Base-by-base conservation (phyloP, 2,113 vertebrate species). In the Jaculus jaculus region DNA sequence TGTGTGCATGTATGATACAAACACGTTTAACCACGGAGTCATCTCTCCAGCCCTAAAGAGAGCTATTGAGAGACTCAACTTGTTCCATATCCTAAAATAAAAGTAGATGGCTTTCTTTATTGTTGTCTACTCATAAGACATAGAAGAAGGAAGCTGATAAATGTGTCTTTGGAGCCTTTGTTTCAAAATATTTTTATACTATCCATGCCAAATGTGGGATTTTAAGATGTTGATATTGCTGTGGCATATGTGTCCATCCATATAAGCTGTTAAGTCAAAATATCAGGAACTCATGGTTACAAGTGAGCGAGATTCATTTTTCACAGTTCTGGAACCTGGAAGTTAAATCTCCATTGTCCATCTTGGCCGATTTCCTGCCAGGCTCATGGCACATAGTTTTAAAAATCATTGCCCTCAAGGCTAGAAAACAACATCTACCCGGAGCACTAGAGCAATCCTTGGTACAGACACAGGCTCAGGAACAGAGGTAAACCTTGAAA, bases 381-480 rank as follows among this genome's bases (percentile, higher is more conserved):
- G 54, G 54, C 54, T 54, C 54, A 54, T 54, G 54, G 3, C 42
- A n/a, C 24, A 72, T 13, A 16, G 18, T 34, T 9, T 16, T 28
- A 34, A 72, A 20, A 8, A 42, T 18, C 7, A 47, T 17, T 11
- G 5, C 15, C 21, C 47, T 61, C 68, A 16, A 39, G 34, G 32
- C 24, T 58, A 8, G 68, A 37, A 65, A 72, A 51, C 58, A 87
- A 20, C 21, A 2, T 23, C 12, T 7, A 26, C 26, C 32, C 32
- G 51, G 42, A 72, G 26, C 30, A 4, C 63, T 18, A 30, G 63
- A 47, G 37, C 42, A 60, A 42, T 54, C 47, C 32, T 72, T 6
- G 2, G 30, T 24, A 24, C 12, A 60, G 28, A 65, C 6, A 0
- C 0, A 24, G 15, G 42, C 39, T 13, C 28, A 39, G 28, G 2